A percentile compares a stretch with the other conserved stretches of the same genome.
phyloP scores from a whole-genome alignment of 2,113 vertebrate species.

The Oreochromis tanganicae region DNA sequence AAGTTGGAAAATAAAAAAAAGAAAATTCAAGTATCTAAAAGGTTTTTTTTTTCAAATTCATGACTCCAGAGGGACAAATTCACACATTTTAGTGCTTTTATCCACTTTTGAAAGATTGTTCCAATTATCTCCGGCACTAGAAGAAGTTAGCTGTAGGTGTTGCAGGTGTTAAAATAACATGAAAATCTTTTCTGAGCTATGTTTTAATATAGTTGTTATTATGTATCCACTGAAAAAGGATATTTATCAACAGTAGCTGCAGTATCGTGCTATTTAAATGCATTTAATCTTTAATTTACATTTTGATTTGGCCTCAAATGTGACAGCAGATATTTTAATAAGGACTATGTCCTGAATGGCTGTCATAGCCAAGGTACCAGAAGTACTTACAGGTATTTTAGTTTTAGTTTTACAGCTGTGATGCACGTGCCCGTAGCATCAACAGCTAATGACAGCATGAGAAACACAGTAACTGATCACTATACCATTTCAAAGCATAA shows the following conservation, averaged over 20 bases:
- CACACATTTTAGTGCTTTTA: neutral
- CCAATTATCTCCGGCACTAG: neutral
- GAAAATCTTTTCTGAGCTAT: neutral
- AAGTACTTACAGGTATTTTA: neutral
- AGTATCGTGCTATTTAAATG: accelerated
- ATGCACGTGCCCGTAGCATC: neutral
- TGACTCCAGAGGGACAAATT: neutral
- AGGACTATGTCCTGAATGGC: neutral
- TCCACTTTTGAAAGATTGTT: neutral
- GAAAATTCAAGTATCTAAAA: neutral
- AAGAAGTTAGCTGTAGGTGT: neutral
- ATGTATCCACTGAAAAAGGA: neutral
- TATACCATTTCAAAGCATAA: neutral
- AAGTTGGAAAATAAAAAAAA: accelerated
- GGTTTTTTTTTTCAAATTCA: neutral
- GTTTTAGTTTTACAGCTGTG: neutral
- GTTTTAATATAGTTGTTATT: neutral
- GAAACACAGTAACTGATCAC: neutral
- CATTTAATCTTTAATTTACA: neutral
- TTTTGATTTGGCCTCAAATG: neutral
- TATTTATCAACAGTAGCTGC: neutral
- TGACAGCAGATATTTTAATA: neutral
- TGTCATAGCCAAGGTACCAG: neutral
- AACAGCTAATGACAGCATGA: neutral
- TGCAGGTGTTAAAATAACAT: neutral